Evolutionary conservation across 2,888 invertebrate species (phyloP), one percentile per base, ranked within the genome.

Genomic region (Anagyrus pseudococci): DNA sequence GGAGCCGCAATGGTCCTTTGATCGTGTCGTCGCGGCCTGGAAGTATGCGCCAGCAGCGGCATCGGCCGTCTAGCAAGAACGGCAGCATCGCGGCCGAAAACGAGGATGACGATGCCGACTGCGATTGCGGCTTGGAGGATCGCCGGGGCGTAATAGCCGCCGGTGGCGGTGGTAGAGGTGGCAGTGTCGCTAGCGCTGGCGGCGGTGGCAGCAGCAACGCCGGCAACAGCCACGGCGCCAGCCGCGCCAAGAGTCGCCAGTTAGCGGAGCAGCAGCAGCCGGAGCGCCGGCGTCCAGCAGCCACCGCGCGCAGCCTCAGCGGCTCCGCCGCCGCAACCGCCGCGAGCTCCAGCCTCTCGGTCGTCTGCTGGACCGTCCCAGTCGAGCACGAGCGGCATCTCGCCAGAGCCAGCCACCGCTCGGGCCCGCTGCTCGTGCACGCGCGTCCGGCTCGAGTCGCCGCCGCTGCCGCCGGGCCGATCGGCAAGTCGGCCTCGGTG

Each of bases 201-300:
- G 17, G 54, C 43, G 15, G 29, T n/a, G n/a, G 43, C 22, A 48
- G 22, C 22, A 29, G 43, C 10, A 41, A 33, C 37, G 44, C 49
- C 46, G 46, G 20, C 22, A 20, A 43, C 50, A 23, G 23, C n/a
- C n/a, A 10, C 48, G 13, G 37, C 25, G 22, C 47, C 17, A 29
- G 2, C 17, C 47, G 22, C 2, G 29, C 33, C 47, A 40, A 41
- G 44, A 41, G 25, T 13, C 10, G 29, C 23, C 10, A 49, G 49
- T 13, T 20, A 50, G 33, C 40, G 19, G 23, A 46, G 8, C 55
- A 25, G 56, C 56, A 43, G 56, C 26, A 22, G 54, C 22, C 48
- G 52, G 29, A 4, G 29, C 22, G 23, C 17, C 43, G 2, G 19
- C 43, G 43, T 20, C 44, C 44, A 13, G 20, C 44, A 48, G 26